Evolutionary conservation across 2,888 invertebrate species (phyloP).

Genomic region (Mythimna albipuncta): DNA sequence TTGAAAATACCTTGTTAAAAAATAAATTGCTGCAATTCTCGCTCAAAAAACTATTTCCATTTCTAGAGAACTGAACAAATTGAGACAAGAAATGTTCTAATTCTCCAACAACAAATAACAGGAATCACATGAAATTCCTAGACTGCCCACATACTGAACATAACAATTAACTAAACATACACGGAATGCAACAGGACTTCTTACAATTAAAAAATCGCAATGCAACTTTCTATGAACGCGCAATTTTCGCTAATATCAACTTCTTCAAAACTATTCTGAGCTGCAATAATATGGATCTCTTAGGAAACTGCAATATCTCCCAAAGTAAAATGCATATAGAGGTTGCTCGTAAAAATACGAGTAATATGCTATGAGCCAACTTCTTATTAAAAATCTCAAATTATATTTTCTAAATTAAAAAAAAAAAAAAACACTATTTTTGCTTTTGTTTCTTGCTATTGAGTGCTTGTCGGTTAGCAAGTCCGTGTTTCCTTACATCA

Average conservation of each 20-base stretch:
- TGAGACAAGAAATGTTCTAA: neutral
- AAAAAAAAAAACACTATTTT: no score
- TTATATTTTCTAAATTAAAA: no score
- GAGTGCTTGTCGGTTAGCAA: no score
- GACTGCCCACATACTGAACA: conserved; percentile 24
- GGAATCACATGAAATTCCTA: conserved; percentile 22
- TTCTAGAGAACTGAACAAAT: neutral
- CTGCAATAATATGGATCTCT: no score
- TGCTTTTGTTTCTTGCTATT: no score
- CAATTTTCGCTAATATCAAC: conserved; percentile 52
- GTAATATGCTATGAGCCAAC: no score
- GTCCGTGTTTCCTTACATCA: no score
- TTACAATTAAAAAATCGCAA: conserved; percentile 55
- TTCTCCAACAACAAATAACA: neutral
- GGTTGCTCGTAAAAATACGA: no score
- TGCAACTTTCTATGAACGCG: conserved; percentile 55
- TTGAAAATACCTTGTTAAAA: no score
- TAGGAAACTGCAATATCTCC: no score
- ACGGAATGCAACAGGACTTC: conserved; percentile 56
- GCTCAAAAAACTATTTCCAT: neutral
- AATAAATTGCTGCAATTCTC: neutral
- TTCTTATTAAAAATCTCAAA: no score
- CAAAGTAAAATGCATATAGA: no score
- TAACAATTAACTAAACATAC: conserved; percentile 48
- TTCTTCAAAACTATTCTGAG: conserved; percentile 17